Percentiles rank a stretch among this genome's conserved stretches.
Evolutionary conservation across 2,888 invertebrate species (phyloP).

Genomic region (Augochlorella aurata): DNA sequence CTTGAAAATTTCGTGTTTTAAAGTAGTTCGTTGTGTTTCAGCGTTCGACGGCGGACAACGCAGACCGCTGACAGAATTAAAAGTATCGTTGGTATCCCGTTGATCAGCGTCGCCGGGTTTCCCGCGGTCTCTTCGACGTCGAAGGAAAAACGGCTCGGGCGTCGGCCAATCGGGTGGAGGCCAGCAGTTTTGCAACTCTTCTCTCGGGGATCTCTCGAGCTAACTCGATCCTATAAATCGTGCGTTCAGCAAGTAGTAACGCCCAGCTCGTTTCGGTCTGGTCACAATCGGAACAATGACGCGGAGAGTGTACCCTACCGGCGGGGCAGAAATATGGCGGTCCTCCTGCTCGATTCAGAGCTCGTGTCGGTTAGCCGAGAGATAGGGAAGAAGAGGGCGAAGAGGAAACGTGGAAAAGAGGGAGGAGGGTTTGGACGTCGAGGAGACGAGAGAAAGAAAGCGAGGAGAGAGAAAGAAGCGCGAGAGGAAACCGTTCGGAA

Average conservation of each 20-base stretch:
- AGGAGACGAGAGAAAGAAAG: slow-evolving; percentile 7
- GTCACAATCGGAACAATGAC: slow-evolving; percentile 71
- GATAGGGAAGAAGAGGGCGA: slow-evolving; percentile 47
- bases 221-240: slow-evolving; percentile 67
- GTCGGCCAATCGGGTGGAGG: slow-evolving; percentile 44
- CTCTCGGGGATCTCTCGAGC: slow-evolving; percentile 39
- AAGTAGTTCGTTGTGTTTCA: not conserved
- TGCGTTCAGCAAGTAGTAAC: slow-evolving; percentile 67
- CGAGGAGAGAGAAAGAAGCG: slow-evolving; percentile 5
- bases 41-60: not conserved
- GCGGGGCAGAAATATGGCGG: slow-evolving; percentile 69
- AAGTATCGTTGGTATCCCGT: not conserved
- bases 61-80: not conserved
- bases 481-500: slow-evolving; percentile 8
- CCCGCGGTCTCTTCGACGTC: slow-evolving; percentile 12
- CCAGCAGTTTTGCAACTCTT: slow-evolving; percentile 66
- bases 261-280: slow-evolving; percentile 71
- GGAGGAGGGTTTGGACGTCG: slow-evolving; percentile 11
- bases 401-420: slow-evolving; percentile 34
- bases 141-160: slow-evolving; percentile 44
- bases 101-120: slow-evolving; percentile 2
- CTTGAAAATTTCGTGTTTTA: not conserved
- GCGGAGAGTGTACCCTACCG: slow-evolving; percentile 63
- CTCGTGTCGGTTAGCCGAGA: slow-evolving; percentile 52
- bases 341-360: slow-evolving; percentile 70